Base-by-base conservation (phyloP, 2,113 vertebrate species). In the Fregata magnificens region DNA sequence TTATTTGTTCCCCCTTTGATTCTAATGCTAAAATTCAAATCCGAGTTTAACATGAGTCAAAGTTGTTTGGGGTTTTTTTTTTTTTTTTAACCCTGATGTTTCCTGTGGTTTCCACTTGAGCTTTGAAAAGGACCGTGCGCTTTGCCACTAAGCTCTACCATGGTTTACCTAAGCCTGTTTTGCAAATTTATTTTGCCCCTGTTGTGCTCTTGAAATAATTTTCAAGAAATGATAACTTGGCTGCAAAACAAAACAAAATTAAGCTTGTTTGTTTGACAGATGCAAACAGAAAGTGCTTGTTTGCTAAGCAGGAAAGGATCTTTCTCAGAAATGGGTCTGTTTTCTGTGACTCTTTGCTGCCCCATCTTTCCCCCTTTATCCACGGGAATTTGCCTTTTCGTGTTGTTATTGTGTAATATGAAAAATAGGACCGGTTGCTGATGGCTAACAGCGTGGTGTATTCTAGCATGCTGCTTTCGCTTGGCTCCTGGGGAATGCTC, bases 151-250 rank as follows among this genome's bases (percentile, higher is more conserved):
- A 49, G 70, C 36, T 45, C 89, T 62, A 50, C 58, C 7, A 1
- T 13, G 55, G 65, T 92, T 83, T 95, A 85, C 89, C 79, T 80
- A 45, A 80, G 61, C 82, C 74, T 71, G 44, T 16, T 95, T 93
- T 61, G 82, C 82, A 56, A 86, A 89, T 92, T 91, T 73, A 63
- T 92, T 86, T 95, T 89, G 53, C 91, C 55, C 67, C 82, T 19
- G 71, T 91, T 91, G 80, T 52, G 84, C 44, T 89, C 72, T 72
- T 82, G 73, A 85, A 95, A 92, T 85, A 88, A 94, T 91, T 86
- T 78, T 42, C 29, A 59, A 70, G 86, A 93, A 86, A 58, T 36
- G 55, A 74, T 84, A 81, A 86, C 65, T 87, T 95, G 95, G 91
- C 93, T 8, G 10, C 0, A 42, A 77, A 90, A 88, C 91, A 91